Evolutionary conservation across 2,113 vertebrate genomes (phyloP), one percentile per base, ranked within the genome.

Genomic region (Osmerus mordax): DNA sequence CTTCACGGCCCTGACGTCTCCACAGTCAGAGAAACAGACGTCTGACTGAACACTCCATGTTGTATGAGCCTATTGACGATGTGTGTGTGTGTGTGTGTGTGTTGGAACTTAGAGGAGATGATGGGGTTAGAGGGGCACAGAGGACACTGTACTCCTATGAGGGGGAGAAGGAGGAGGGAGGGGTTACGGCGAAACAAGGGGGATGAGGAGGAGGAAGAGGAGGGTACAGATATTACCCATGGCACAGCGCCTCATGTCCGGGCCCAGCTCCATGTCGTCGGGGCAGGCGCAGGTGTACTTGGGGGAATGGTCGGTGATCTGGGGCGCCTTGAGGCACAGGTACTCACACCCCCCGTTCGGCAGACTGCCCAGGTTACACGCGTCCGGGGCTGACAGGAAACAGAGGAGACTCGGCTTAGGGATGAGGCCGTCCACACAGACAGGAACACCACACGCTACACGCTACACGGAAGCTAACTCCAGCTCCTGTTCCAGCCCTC

Each of bases 291-390:
- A 99, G 0, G 97, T 98, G 74, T 97, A 98, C 81, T 94, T 98
- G 65, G 95, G 95, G 25, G 97, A 98, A 71, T 96, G 95, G 73
- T 94, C 90, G 13, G 94, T 95, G 87, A 94, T 94, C 88, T 97
- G 96, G 25, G 97, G 97, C 29, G 96, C 97, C 79, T 96, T 95
- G 70, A 99, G 94, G 85, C 97, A 99, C 71, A 99, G 87, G 81
- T 97, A 98, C 75, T 99, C 96, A 67, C 97, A 99, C 79, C 97
- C 97, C 2, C 97, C 97, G 0, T 97, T 97, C 12, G 95, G 94
- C 19, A 96, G 87, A 65, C 90, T 91, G 12, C 94, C 95, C 86
- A 94, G 90, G 81, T 96, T 96, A 51, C 97, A 99, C 78, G 90
- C 93, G 72, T 99, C 94, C 2, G 94, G 93, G 77, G 92, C 97